These are phyloP conservation scores for Saguinus oedipus DNA, from an alignment of 2,797 vertebrate genomes.

Conservation along the genomic window DNA sequence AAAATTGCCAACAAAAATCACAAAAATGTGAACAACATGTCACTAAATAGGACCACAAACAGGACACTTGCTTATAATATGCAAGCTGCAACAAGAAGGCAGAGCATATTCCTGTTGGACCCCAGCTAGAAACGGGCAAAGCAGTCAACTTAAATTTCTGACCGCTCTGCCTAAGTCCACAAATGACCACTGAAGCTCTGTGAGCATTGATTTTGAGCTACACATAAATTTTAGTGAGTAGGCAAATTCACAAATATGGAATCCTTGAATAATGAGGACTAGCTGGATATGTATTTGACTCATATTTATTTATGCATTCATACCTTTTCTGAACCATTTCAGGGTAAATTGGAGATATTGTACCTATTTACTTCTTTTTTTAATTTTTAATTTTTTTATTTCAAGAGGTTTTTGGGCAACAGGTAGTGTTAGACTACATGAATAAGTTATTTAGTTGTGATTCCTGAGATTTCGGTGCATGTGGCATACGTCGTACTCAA, in stretches of 20 bases:
- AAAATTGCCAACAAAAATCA: neutral
- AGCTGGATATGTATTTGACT: neutral
- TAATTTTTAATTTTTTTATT: neutral
- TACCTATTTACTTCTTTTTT: neutral
- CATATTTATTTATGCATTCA: neutral
- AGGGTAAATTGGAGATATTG: neutral
- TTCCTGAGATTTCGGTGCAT: neutral
- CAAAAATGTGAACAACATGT: neutral
- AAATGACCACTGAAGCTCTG: neutral
- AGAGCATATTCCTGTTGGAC: neutral
- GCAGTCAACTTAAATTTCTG: neutral
- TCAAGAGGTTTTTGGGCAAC: neutral
- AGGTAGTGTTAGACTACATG: neutral
- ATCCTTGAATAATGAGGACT: neutral
- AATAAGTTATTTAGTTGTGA: neutral
- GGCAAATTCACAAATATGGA: neutral
- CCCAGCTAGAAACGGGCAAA: neutral
- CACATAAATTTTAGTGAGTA: neutral
- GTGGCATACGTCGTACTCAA: neutral
- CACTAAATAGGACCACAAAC: neutral
- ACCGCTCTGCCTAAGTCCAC: accelerated
- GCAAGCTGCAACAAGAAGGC: neutral
- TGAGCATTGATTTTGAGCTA: neutral
- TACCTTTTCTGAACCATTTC: neutral
- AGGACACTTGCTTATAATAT: neutral